Percentiles rank a stretch among this genome's conserved stretches.
Evolutionary conservation across 2,113 vertebrate species (phyloP).

Genomic region (Ornithorhynchus anatinus): DNA sequence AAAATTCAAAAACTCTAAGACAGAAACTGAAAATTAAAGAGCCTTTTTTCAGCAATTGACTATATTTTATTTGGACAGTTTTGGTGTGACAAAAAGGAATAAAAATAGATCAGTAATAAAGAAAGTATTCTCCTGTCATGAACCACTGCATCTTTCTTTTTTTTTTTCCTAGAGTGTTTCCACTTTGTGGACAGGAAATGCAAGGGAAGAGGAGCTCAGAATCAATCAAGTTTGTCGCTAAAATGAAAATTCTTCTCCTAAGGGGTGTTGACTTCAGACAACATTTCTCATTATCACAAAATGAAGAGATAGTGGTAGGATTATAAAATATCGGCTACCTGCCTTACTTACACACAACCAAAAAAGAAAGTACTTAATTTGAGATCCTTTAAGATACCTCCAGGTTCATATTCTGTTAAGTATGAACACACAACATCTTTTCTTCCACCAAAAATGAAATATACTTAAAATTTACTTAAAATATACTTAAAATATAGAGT

Average conservation of each 20-base stretch:
- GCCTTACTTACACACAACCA: background rate
- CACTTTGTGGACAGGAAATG: background rate
- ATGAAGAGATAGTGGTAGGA: conserved; percentile 1
- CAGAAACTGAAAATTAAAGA: too few relatives aligned
- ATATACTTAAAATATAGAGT: conserved; percentile 25
- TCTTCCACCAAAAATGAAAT: background rate
- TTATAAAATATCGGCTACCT: background rate
- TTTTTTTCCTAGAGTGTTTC: conserved; percentile 2
- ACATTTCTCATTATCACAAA: background rate
- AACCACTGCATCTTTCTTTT: background rate
- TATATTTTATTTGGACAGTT: background rate
- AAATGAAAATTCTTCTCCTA: conserved; percentile 9
- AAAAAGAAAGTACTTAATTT: background rate
- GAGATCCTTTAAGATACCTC: background rate
- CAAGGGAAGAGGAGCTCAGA: background rate
- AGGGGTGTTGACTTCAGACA: background rate
- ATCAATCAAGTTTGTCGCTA: background rate
- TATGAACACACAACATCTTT: background rate
- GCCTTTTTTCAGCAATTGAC: background rate
- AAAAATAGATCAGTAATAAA: background rate
- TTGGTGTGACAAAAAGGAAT: background rate
- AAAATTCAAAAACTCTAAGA: too few relatives aligned
- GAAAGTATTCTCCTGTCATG: background rate
- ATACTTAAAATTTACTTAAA: conserved; percentile 24
- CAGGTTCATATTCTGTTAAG: background rate